These are phyloP conservation scores for Drosophila maculinotata DNA, from an alignment of 2,888 invertebrate species.

Conservation along the genomic window DNA sequence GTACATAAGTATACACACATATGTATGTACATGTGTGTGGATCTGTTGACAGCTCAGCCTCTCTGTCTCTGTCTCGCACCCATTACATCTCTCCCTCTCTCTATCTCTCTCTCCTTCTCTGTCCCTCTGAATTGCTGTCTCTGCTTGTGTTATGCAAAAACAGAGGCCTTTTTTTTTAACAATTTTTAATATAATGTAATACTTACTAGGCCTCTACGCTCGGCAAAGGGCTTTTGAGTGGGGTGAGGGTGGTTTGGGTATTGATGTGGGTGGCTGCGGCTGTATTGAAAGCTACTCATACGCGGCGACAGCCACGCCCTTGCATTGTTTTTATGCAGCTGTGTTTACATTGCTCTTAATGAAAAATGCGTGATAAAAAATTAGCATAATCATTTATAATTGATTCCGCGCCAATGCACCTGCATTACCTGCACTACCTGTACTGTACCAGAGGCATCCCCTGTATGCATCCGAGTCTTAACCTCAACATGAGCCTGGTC, in stretches of 20 bases:
- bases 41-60: conserved; percentile 35
- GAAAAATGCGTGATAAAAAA: conserved; percentile 64
- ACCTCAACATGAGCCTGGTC: neutral
- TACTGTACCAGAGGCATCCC: neutral
- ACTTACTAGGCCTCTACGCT: conserved; percentile 46
- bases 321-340: conserved; percentile 23
- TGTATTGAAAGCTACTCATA: conserved; percentile 41
- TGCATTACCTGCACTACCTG: neutral
- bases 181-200: conserved; percentile 75
- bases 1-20: conserved; percentile 12
- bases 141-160: conserved; percentile 16
- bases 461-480: conserved; percentile 3
- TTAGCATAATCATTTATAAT: conserved; percentile 72
- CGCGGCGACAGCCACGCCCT: conserved; percentile 43
- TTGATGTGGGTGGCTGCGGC: conserved; percentile 9
- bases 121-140: neutral
- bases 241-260: neutral
- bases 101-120: conserved; percentile 2
- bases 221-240: conserved; percentile 1
- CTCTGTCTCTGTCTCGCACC: neutral
- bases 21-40: neutral
- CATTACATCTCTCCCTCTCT: neutral
- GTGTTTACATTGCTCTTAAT: conserved; percentile 63
- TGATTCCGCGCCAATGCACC: conserved; percentile 43
- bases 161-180: conserved; percentile 60